Base-by-base conservation (phyloP, 2,113 vertebrate species). In the Prunella himalayana region DNA sequence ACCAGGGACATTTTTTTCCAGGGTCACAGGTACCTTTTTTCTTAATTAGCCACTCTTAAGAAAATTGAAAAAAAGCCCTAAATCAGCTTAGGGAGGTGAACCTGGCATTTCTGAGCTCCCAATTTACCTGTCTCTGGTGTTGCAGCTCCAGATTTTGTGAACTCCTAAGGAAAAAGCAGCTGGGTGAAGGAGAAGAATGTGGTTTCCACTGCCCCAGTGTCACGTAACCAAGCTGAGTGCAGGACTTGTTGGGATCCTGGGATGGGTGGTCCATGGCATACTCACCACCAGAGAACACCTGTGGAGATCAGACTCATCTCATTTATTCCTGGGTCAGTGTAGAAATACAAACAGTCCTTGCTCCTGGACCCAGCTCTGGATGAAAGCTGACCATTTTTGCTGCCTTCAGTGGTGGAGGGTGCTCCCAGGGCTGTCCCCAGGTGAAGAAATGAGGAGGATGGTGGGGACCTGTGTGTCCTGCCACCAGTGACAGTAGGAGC, bases 241-340 rank as follows among this genome's bases (percentile, higher is more conserved):
- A 61, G 28, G 27, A 60, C 37, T 68, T 51, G 4, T 14, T 82
- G 19, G n/a, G 16, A 56, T 72, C 23, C 20, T 59, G 27, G 19
- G 31, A 16, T 56, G 39, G 11, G 28, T 56, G 51, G 21, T 56
- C 72, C 31, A 6, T 49, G 69, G 9, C 33, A 27, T 11, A 16
- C 2, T 66, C 33, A 82, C 30, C 59, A 47, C 37, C 17, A 65
- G 22, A 56, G 27, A 63, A 9, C 12, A 33, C 13, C 61, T 71
- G 24, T 79, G 70, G n/a, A 80, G 41, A 24, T 76, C 4, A 8
- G 25, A n/a, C 12, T 78, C 2, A 30, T 47, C 24, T 78, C 13
- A 0, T 57, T 61, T 77, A 22, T 19, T 21, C 3, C 9, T 57
- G 23, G 7, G 35, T 57, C 2, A 1, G 3, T 31, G 33, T 37